Evolutionary conservation across 1,140 invertebrate genomes (phyloP), one percentile per base, ranked within the genome.

Genomic region (Atta cephalotes): DNA sequence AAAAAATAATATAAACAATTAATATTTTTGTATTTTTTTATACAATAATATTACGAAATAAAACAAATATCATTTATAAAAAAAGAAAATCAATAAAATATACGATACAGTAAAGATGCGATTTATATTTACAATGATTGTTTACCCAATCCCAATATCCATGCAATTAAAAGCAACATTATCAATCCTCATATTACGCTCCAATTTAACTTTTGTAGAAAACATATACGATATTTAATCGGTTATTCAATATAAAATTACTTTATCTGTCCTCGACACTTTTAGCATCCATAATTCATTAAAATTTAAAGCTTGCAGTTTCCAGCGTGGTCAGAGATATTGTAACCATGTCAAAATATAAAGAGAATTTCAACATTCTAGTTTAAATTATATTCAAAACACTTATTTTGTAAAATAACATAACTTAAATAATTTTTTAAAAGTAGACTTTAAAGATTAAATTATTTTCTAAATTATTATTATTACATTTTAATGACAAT

Each of bases 201-300:
- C 18, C 49, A 81, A 81, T 81, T 71, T 81, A 39, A 71, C 66
- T 25, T 39, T 81, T 56, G 31, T 53, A 35, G 18, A 2, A 70
- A 81, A 71, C 28, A 14, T 68, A 7, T 70, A 16, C 6, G 14
- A n/a, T 39, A 70, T 81, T 70, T 71, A 71, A 81, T 71, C 53
- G 31, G 16, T 71, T 81, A 71, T 49, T 81, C 78, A 81, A 81
- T 81, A 81, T 81, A 71, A 80, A 81, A 81, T 81, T 71, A 70
- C 78, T 70, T 68, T 80, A 56, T 79, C 63, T 80, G 21, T 2
- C 49, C 21, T 4, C 21, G 21, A 49, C 49, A 60, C 45, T 66
- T 4, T 4, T 65, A 53, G 31, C 78, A 58, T 81, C 65, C 78
- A 81, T 81, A 71, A 81, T 81, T 81, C 78, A 80, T 80, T 66